Evolutionary conservation across 2,797 vertebrate species (phyloP), one percentile per base, ranked within the genome.

Genomic region (Gadopsis marmoratus): DNA sequence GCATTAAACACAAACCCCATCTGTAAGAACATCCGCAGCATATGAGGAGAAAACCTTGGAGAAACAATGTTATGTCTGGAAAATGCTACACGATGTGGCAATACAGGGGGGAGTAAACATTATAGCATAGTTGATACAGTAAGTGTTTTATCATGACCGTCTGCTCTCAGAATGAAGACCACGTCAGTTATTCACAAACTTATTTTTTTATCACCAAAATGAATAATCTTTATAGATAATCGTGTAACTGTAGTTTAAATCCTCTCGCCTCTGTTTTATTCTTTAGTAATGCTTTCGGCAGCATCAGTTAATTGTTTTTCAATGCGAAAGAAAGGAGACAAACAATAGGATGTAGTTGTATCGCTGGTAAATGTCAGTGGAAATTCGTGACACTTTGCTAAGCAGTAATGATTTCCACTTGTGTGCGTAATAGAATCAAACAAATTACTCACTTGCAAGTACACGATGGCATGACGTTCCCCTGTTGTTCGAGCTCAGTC

Each of bases 401-500:
- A 82, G 66, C 65, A 47, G 64, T 64, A 70, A 88, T 84, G 56
- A 87, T 89, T 87, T 86, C 83, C 84, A 83, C 81, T 82, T 67
- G 76, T 71, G 72, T 62, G 41, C 83, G 41, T 81, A 82, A 88
- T 82, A 79, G 88, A 85, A 86, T 75, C 79, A 78, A 88, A 84
- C 86, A 91, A 92, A 92, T 86, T 29, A 88, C 85, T 89, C 72
- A 70, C 82, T 67, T 86, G 88, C 76, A 83, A 79, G 83, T 79
- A 87, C 91, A 85, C 68, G 78, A 82, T 76, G 77, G 64, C 64
- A 88, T 81, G 79, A 88, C 86, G 70, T 80, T 62, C 82, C 87
- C 85, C 62, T 21, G 75, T 67, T 79, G 86, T 63, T 86, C 59
- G 12, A 23, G 69, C 64, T 84, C 74, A 21, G 83, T 82, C 85